phyloP scores from a whole-genome alignment of 1,140 invertebrate species.

The Oryctes rhinoceros region DNA sequence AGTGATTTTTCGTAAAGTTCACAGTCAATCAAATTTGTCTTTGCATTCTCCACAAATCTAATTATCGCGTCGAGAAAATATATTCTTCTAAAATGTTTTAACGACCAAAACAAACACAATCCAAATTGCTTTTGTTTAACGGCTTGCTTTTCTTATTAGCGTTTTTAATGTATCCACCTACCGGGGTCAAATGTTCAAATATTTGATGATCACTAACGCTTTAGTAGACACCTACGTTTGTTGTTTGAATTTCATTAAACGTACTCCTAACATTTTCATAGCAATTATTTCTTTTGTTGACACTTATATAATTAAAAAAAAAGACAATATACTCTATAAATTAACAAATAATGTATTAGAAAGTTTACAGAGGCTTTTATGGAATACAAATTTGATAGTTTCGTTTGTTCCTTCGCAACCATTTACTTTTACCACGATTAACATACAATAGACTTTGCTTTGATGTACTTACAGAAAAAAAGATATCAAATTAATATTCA shows the following conservation, averaged over 20 bases:
- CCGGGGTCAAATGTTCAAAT: neutral
- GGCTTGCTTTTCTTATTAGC: constrained; percentile 1
- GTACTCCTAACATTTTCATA: neutral
- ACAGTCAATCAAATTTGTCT: neutral
- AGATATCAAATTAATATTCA: too few relatives aligned
- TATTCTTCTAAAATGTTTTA: neutral
- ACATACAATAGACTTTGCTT: too few relatives aligned
- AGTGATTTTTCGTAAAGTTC: neutral
- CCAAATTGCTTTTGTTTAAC: neutral
- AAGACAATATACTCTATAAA: too few relatives aligned
- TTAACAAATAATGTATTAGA: neutral
- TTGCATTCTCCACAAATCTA: neutral
- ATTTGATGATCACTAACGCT: constrained; percentile 3
- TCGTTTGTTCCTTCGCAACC: neutral
- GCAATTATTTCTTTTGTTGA: neutral
- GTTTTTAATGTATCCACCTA: constrained; percentile 8
- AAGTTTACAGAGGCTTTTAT: neutral
- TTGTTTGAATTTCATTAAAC: neutral
- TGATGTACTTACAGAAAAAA: too few relatives aligned
- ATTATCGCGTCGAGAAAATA: neutral
- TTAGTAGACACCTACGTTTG: neutral
- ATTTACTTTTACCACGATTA: neutral
- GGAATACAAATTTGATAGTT: neutral
- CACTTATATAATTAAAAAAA: neutral
- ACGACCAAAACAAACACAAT: neutral